Conservation (phyloP, 2,797 vertebrate species). For the Chelon labrosus region DNA sequence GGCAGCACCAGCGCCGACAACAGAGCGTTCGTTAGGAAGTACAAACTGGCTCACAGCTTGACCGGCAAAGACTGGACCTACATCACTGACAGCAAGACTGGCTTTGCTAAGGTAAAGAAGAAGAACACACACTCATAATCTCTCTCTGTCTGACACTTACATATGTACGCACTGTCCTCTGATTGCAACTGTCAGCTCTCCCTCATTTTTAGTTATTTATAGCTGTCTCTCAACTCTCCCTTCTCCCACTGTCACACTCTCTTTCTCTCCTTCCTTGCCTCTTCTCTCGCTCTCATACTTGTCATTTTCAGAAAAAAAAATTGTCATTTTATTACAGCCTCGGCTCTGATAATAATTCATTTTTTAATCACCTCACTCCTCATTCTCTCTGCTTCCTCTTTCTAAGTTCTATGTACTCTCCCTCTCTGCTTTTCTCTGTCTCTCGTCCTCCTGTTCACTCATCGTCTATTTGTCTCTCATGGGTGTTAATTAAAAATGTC, state of each 20-base stretch:
- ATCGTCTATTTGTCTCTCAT: conserved; percentile 76
- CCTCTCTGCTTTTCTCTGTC: conserved; percentile 41
- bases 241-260: conserved; percentile 17
- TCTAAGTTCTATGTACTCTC: conserved; percentile 39
- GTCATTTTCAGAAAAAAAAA: conserved; percentile 51
- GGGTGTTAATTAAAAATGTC: conserved; percentile 84
- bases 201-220: conserved; percentile 68
- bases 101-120: conserved; percentile 90
- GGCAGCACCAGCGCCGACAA: conserved; percentile 91
- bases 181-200: conserved; percentile 55
- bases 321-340: conserved; percentile 73
- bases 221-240: conserved; percentile 45
- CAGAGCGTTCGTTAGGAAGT: conserved; percentile 96
- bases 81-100: conserved; percentile 91
- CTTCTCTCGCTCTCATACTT: conserved; percentile 22
- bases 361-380: conserved; percentile 77
- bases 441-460: conserved; percentile 70
- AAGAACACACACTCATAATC: conserved; percentile 3
- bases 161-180: conserved; percentile 37
- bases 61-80: conserved; percentile 94
- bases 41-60: conserved; percentile 95
- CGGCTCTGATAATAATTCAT: conserved; percentile 80
- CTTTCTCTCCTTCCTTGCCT: not conserved
- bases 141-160: conserved; percentile 21
- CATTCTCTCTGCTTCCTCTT: conserved; percentile 40